Percentiles rank a stretch among this genome's conserved stretches.
Evolutionary conservation across 2,113 vertebrate species (phyloP).

Genomic region (Ceyx margarethae): DNA sequence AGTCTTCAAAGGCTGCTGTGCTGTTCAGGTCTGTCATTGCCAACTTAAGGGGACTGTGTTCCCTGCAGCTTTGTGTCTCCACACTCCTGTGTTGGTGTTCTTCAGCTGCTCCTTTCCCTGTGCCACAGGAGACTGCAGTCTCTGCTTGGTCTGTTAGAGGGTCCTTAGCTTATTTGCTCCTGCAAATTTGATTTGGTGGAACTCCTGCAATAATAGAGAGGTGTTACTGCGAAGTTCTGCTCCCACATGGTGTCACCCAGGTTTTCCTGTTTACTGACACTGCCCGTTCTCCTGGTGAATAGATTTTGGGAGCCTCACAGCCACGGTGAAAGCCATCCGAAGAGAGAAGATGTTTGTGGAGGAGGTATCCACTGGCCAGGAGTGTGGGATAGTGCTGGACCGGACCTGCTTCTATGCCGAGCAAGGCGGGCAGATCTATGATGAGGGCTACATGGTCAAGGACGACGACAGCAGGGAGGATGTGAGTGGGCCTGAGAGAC

Average conservation of each 20-base stretch:
- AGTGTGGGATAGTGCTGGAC: constrained; percentile 93
- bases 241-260: not conserved
- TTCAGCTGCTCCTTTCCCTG: not conserved
- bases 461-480: constrained; percentile 86
- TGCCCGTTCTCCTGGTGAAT: not conserved
- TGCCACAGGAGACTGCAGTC: not conserved
- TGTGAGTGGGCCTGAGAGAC: constrained; percentile 70
- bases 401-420: constrained; percentile 94
- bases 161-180: not conserved
- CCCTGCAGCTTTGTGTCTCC: not conserved
- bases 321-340: constrained; percentile 88
- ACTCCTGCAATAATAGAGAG: not conserved
- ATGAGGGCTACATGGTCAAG: constrained; percentile 92
- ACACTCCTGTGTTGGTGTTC: not conserved
- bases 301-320: constrained; percentile 82
- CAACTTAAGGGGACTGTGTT: not conserved
- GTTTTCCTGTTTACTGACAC: not conserved
- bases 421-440: constrained; percentile 95
- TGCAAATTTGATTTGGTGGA: not conserved
- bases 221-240: not conserved
- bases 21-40: not conserved
- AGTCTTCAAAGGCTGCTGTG: not conserved
- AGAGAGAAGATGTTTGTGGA: constrained; percentile 89
- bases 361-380: constrained; percentile 88
- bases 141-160: not conserved